These are phyloP conservation scores for Liasis olivaceus DNA, from an alignment of 2,797 vertebrate species.

Conservation along the genomic window DNA sequence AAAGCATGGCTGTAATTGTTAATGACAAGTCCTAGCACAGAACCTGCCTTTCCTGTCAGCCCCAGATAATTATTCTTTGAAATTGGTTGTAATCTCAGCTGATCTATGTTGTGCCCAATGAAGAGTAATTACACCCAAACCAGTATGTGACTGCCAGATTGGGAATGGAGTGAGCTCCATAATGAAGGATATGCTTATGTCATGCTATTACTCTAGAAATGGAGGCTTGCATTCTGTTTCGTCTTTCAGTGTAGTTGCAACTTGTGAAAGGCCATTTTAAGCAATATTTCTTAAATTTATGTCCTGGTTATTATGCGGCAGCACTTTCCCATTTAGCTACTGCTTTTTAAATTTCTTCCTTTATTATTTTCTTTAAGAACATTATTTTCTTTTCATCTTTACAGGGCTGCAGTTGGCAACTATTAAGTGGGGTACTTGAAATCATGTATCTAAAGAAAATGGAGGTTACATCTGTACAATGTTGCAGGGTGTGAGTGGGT, in stretches of 20 bases:
- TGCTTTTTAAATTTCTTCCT: constrained; percentile 49
- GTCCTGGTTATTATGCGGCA: constrained; percentile 52
- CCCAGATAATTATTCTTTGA: constrained; percentile 28
- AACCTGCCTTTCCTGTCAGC: neutral
- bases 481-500: neutral
- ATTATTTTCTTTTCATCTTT: constrained; percentile 49
- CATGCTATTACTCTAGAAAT: constrained; percentile 27
- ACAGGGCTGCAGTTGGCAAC: constrained; percentile 34
- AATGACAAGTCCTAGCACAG: rapidly evolving
- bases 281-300: constrained; percentile 53
- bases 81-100: constrained; percentile 15
- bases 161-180: constrained; percentile 13
- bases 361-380: neutral
- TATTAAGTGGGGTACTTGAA: neutral
- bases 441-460: constrained; percentile 10
- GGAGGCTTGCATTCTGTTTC: constrained; percentile 34
- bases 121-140: constrained; percentile 28
- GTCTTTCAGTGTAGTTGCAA: constrained; percentile 48
- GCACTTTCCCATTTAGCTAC: constrained; percentile 52
- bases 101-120: constrained; percentile 30
- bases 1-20: constrained; percentile 6
- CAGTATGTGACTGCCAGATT: constrained; percentile 33
- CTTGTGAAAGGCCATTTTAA: constrained; percentile 40
- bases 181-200: constrained; percentile 34
- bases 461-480: neutral